Evolutionary conservation across 2,888 invertebrate genomes (phyloP), one percentile per base, ranked within the genome.

Genomic region (Ormyrus pomaceus): DNA sequence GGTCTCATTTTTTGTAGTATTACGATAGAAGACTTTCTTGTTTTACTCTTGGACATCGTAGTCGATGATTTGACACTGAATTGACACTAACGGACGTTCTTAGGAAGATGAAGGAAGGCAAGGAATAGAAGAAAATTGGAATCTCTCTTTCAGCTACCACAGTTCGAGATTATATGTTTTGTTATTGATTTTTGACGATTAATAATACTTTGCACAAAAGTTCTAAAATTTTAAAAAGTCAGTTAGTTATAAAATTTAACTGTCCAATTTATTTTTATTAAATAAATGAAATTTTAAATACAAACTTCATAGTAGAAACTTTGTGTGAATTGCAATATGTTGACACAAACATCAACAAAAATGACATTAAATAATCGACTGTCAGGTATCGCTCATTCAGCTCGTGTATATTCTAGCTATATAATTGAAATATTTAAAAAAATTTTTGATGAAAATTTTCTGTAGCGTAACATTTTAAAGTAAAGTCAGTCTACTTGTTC

Each of bases 41-140:
- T 69, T 56, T 68, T 69, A 72, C 55, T 69, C 19, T 77, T 73
- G 62, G 61, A 77, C 76, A 82, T 79, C 75, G 59, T 34, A 76
- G 59, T 68, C 61, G 73, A 78, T 82, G 73, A 82, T 82, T 84
- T 84, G 83, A 84, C 83, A 84, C 84, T 83, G 80, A 83, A 82
- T 81, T 84, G 83, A 84, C 83, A 82, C 84, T 74, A 61, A 81
- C 66, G 81, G 79, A 79, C 73, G 78, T 82, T 76, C 46, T 64
- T 80, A 76, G 80, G 79, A 82, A 82, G 80, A 80, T 80, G 65
- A 69, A 72, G 65, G 71, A 80, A 80, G 77, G 71, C 77, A 80
- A 77, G 73, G 77, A 71, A 70, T 68, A 19, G 75, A 68, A 68
- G 45, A 65, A 66, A 75, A 77, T 58, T 53, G 7, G 59, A 65